Conservation (phyloP, 2,888 invertebrate genomes). For the Exocentrus adspersus region DNA sequence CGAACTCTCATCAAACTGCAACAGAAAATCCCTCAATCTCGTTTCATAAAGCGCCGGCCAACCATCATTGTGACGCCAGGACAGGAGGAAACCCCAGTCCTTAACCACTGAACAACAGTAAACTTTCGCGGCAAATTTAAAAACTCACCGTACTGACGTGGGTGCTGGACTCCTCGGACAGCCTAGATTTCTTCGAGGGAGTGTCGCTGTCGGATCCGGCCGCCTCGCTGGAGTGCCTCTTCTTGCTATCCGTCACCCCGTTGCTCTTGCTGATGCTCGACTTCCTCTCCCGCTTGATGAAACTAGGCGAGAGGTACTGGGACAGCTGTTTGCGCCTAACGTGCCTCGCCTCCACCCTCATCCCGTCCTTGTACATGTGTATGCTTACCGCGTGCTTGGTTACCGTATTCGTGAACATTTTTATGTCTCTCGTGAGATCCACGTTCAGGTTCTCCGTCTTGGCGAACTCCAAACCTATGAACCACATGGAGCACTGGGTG, state of each 20-base stretch:
- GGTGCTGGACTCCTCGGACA: slow-evolving; percentile 55
- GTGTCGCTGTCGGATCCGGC: slow-evolving; percentile 37
- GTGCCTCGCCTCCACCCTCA: slow-evolving; percentile 87
- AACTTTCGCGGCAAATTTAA: not conserved
- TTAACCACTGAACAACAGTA: not conserved
- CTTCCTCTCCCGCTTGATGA: slow-evolving; percentile 78
- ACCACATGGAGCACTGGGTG: slow-evolving; percentile 91
- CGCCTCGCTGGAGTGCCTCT: slow-evolving; percentile 50
- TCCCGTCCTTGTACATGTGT: slow-evolving; percentile 77
- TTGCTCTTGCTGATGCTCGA: slow-evolving; percentile 61
- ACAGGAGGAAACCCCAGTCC: no score
- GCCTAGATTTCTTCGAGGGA: slow-evolving; percentile 53
- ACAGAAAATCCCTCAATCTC: slow-evolving; percentile 14
- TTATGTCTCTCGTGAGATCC: slow-evolving; percentile 93
- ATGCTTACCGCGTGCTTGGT: slow-evolving; percentile 78
- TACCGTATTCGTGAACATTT: slow-evolving; percentile 89
- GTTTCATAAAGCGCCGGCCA: no score
- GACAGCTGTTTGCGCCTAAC: slow-evolving; percentile 83
- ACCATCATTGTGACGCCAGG: no score
- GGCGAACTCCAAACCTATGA: slow-evolving; percentile 94
- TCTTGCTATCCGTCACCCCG: slow-evolving; percentile 45
- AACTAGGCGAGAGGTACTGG: slow-evolving; percentile 76
- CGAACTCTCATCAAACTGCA: slow-evolving; percentile 64
- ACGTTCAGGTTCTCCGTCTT: slow-evolving; percentile 85
- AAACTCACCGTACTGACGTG: slow-evolving; percentile 46